Base-by-base conservation (phyloP, 2,113 vertebrate genomes). In the Passer montanus region DNA sequence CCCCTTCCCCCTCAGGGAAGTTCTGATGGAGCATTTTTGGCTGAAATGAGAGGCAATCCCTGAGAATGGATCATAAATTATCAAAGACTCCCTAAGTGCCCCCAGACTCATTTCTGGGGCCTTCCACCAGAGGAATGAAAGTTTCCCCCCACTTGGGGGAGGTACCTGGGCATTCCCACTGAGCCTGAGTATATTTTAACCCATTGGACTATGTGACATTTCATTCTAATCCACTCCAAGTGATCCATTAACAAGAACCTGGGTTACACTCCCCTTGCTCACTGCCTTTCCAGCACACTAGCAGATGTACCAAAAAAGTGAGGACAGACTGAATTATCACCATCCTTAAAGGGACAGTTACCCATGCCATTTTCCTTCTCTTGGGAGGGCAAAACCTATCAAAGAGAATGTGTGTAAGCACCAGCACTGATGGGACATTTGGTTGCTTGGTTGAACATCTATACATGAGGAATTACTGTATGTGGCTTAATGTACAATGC, bases 401-500 rank as follows among this genome's bases (percentile, higher is more conserved):
- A 64, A 73, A 39, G 37, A 53, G 72, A 76, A 43, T 21, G 23
- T 44, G 21, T 2, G 1, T 76, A 62, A 87, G 33, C 24, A 49
- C 41, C 33, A 59, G 26, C 33, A 39, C 13, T 73, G 37, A 39
- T 92, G 50, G 18, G 22, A 50, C 19, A 15, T 43, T 58, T 58
- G 14, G 7, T 90, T 77, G 67, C 59, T 77, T 86, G n/a, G 8
- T 33, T 89, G 50, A 77, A 44, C 24, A 53, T 76, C 66, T 72
- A 0, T 43, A 56, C 0, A 0, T 69, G 75, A 73, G 30, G 26
- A 69, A n/a, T 69, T 66, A 80, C 31, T 72, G 3, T 68, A 16
- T 60, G 28, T 69, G 19, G 17, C 15, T 37, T 79, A 58, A 46
- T 13, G 28, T 68, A 17, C 17, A 37, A 13, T 27, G 12, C 35